Evolutionary conservation across 2,113 vertebrate species (phyloP).

Genomic region (Podiceps cristatus): DNA sequence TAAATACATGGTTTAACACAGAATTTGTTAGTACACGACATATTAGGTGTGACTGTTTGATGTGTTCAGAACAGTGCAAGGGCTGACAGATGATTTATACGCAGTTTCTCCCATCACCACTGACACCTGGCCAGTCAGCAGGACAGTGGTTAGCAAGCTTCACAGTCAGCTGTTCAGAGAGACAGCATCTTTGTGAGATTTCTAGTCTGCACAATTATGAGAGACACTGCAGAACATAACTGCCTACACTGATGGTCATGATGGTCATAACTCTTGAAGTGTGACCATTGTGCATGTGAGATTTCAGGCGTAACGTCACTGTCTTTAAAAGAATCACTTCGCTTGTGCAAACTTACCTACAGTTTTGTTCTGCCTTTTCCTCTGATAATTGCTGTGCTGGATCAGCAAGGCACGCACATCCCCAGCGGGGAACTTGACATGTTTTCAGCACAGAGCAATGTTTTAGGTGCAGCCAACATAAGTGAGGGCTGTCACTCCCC

Average conservation of each 20-base stretch:
- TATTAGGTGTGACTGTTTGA: accelerated
- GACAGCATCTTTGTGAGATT: background rate
- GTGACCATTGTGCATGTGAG: background rate
- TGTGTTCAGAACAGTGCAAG: background rate
- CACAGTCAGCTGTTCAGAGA: too few species aligned
- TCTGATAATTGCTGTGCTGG: background rate
- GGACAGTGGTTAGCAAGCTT: too few species aligned
- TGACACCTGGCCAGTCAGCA: background rate
- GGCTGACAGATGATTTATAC: accelerated
- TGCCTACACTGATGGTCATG: accelerated
- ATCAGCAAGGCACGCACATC: background rate
- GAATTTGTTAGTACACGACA: accelerated
- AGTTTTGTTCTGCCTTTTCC: background rate
- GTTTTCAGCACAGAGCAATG: background rate
- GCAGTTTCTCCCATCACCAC: accelerated
- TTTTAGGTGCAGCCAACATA: background rate
- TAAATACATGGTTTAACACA: accelerated
- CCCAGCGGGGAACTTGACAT: background rate
- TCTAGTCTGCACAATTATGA: background rate
- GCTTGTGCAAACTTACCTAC: accelerated
- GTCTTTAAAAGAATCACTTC: background rate
- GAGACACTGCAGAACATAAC: background rate
- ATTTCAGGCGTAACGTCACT: background rate
- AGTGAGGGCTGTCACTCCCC: background rate
- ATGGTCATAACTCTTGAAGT: background rate